Evolutionary conservation across 2,113 vertebrate genomes (phyloP), one percentile per base, ranked within the genome.

Genomic region (Psophia crepitans): DNA sequence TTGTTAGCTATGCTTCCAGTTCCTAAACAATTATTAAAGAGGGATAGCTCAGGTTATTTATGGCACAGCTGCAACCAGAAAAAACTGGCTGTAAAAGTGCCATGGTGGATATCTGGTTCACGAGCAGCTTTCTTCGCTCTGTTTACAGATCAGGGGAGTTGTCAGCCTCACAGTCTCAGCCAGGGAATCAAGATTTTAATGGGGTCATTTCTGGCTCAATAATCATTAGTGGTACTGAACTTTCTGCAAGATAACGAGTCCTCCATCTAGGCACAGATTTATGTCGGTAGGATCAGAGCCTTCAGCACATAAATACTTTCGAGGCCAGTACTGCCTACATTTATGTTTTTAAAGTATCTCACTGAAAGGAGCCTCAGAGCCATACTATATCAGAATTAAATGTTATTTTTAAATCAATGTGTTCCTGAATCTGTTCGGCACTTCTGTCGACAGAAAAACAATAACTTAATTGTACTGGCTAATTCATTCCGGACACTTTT

Each of bases 331-430:
- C 65, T 92, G 73, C 61, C 73, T 89, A 17, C 60, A 68, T 78
- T 94, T 89, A 81, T 78, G 20, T 49, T 92, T 94, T 75, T n/a
- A n/a, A 83, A 91, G 57, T 68, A 54, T 84, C 77, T 84, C 61
- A 53, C 73, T 84, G 60, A 87, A 87, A 92, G 53, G n/a, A 44
- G 53, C 89, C 88, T 95, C 24, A 35, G 84, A 97, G 63, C 26
- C 66, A 66, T 30, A 89, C 70, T 77, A 63, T 73, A 76, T 23
- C 24, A 26, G 48, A 93, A 91, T 82, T 87, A 87, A 81, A 89
- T 61, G 64, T 79, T 90, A 84, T 90, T 97, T 87, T 92, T 41
- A 91, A 94, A 90, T 78, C 83, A 92, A 23, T 81, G 65, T 68
- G 27, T 70, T 95, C 69, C 90, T 71, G 77, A 88, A 87, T 63